Evolutionary conservation across 2,113 vertebrate species (phyloP).

Genomic region (Amblyornis subalaris): DNA sequence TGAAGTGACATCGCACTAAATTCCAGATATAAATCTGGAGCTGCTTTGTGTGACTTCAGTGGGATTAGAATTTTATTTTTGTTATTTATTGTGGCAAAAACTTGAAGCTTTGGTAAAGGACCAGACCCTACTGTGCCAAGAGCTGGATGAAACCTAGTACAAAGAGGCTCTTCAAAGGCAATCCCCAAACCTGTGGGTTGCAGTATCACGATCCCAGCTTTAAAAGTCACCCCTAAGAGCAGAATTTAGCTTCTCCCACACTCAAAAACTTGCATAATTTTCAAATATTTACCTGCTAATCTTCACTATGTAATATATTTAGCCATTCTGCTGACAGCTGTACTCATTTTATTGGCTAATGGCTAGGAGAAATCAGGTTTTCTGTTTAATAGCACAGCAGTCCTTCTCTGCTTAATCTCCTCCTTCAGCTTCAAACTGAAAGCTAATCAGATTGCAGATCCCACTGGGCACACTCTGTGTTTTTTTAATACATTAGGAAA

Average conservation of each 20-base stretch:
- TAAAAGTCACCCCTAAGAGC: background rate
- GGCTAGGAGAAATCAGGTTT: constrained; percentile 57
- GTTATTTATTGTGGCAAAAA: constrained; percentile 3
- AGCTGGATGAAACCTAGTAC: background rate
- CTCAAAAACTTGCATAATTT: background rate
- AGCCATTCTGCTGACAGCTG: constrained; percentile 47
- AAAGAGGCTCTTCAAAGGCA: background rate
- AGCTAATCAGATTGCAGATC: constrained; percentile 71
- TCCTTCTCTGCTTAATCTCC: constrained; percentile 55
- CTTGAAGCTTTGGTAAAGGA: background rate
- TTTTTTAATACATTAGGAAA: constrained; percentile 71
- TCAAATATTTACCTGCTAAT: constrained; percentile 42
- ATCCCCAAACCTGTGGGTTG: background rate
- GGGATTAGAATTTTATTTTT: background rate
- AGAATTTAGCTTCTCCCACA: background rate
- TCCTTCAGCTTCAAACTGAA: constrained; percentile 56
- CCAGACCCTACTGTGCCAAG: background rate
- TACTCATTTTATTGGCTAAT: constrained; percentile 36
- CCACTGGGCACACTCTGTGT: constrained; percentile 62
- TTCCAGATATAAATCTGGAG: background rate
- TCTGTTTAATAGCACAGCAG: constrained; percentile 65
- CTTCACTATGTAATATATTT: background rate
- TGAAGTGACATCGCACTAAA: background rate
- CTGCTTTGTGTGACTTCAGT: background rate
- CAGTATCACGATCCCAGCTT: background rate